Evolutionary conservation across 2,797 vertebrate genomes (phyloP), one percentile per base, ranked within the genome.

Genomic region (Catamblyrhynchus diadema): DNA sequence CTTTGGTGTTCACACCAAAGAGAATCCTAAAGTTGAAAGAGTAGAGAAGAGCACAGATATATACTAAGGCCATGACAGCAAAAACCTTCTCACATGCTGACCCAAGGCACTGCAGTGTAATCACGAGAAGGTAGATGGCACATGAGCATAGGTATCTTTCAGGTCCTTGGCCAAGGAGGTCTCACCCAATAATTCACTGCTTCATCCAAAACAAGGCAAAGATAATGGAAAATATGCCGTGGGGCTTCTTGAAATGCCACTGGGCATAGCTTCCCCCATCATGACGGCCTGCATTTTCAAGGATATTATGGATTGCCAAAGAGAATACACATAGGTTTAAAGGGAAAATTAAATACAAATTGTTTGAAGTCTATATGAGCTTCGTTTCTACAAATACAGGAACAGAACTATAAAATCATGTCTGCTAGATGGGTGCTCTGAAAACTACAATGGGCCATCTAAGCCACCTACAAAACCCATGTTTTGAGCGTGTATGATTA

Each of bases 101-200:
- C 22, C 25, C 28, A 50, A 78, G 27, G 24, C 48, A 39, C n/a
- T 41, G 14, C 30, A 32, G 18, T 37, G 74, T 10, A 20, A 37
- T 12, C n/a, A 54, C 0, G 0, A 78, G 22, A 78, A 78, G 2
- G 13, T 2, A 59, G n/a, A 25, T 4, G 12, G 17, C 23, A 44
- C 1, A 4, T 22, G 24, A 64, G 8, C 17, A 41, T 3, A 44
- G 1, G 1, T 37, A 39, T 51, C 19, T 45, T 84, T 66, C 25
- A 37, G 50, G 33, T 72, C 25, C 32, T 25, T 35, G 41, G 32
- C 33, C 8, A 8, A 45, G 39, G 22, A 74, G 35, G 19, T 62
- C 41, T 48, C 67, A 45, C 12, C 33, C 23, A 33, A 37, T 57
- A 65, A 44, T n/a, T 24, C 17, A 35, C 22, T n/a, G 25, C 59